These are phyloP conservation scores for Jacana jacana DNA, from an alignment of 2,113 vertebrate genomes.

Conservation along the genomic window DNA sequence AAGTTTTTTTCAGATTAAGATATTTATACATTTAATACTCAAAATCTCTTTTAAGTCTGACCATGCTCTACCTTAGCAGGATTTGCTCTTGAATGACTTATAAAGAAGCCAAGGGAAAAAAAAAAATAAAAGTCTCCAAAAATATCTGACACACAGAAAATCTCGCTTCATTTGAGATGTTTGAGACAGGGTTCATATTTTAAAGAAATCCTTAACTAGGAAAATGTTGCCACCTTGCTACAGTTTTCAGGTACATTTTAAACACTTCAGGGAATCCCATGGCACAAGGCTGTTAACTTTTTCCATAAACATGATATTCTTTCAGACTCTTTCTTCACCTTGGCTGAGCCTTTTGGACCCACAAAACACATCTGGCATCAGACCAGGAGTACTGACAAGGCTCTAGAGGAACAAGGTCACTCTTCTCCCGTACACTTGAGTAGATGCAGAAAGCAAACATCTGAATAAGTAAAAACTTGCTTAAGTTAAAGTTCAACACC, in stretches of 20 bases:
- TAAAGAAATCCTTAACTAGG: neutral
- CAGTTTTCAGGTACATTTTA: neutral
- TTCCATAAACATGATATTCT: neutral
- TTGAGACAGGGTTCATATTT: neutral
- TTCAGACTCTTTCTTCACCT: neutral
- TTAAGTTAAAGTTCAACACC: neutral
- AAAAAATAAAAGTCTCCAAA: neutral
- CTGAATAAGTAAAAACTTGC: neutral
- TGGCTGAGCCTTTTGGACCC: neutral
- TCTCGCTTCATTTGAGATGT: neutral
- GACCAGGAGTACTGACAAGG: neutral
- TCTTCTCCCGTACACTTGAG: neutral
- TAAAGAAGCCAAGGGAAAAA: neutral
- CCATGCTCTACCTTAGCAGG: neutral
- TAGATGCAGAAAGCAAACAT: neutral
- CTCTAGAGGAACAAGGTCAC: neutral
- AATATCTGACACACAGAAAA: neutral
- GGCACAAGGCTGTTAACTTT: neutral
- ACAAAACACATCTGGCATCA: neutral
- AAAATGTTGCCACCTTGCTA: neutral
- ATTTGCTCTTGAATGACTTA: neutral
- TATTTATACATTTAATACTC: neutral
- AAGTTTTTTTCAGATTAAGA: neutral
- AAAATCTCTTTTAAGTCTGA: neutral
- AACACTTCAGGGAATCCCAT: neutral